phyloP scores from a whole-genome alignment of 2,888 invertebrate species.

The Acronicta alni region DNA sequence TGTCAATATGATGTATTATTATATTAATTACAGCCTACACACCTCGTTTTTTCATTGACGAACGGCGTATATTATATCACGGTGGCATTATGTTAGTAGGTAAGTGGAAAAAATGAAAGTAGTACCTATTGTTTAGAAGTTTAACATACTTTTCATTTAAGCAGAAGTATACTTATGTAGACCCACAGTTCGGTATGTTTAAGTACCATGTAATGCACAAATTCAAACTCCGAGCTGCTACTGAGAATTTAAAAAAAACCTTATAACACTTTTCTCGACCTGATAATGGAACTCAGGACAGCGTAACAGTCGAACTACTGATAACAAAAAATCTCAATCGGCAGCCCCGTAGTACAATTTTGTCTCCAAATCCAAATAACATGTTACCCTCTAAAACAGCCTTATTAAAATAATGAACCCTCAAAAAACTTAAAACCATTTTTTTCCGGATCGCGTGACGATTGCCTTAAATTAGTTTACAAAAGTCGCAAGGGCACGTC shows the following conservation, averaged over 20 bases:
- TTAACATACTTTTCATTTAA: background rate
- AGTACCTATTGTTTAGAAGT: background rate
- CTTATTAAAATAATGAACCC: slow-evolving; percentile 57
- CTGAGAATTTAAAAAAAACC: no score
- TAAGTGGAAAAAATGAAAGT: background rate
- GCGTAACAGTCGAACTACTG: no score
- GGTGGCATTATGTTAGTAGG: background rate
- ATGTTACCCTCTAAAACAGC: slow-evolving; percentile 25
- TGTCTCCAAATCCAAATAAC: slow-evolving; percentile 50
- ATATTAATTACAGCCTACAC: slow-evolving; percentile 30
- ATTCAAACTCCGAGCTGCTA: no score
- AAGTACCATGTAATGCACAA: no score
- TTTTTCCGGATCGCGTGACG: slow-evolving; percentile 75
- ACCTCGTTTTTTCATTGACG: slow-evolving; percentile 5
- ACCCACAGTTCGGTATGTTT: no score
- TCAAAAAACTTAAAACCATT: slow-evolving; percentile 48
- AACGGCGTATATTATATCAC: background rate
- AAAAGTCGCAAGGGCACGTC: slow-evolving; percentile 77
- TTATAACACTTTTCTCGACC: no score
- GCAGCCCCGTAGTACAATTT: slow-evolving; percentile 19
- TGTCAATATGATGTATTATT: slow-evolving; percentile 28
- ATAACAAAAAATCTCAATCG: slow-evolving; percentile 1
- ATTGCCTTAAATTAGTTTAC: slow-evolving; percentile 75
- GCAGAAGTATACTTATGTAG: no score
- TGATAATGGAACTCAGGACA: no score